A percentile compares a stretch with the other conserved stretches of the same genome.
Conservation (phyloP, 2,797 vertebrate species). For the Petrocephalus sullivani region DNA sequence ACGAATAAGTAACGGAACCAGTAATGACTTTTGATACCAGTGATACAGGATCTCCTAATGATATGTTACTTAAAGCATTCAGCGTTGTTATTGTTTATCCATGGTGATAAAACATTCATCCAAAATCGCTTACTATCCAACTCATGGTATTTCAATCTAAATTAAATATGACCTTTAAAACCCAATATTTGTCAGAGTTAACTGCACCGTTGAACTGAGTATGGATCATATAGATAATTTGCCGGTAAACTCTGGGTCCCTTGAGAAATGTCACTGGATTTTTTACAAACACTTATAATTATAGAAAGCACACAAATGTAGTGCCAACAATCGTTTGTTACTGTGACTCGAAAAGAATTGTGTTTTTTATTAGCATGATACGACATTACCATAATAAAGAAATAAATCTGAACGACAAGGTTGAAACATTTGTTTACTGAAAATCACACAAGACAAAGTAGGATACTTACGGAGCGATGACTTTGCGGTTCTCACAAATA, state of each 20-base stretch:
- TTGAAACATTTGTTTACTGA: not conserved
- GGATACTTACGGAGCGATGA: not conserved
- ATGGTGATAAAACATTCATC: not conserved
- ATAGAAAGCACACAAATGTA: not conserved
- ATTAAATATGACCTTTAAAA: not conserved
- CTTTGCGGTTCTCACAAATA: not conserved
- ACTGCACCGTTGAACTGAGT: not conserved
- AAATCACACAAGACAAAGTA: not conserved
- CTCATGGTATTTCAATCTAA: not conserved
- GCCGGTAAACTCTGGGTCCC: not conserved
- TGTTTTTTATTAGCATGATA: not conserved
- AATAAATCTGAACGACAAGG: not conserved
- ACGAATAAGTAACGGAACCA: not conserved
- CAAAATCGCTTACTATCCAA: not conserved
- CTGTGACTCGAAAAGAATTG: not conserved
- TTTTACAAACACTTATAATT: not conserved
- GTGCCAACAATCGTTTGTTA: not conserved
- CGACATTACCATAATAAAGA: not conserved
- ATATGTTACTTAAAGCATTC: not conserved
- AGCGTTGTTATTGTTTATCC: not conserved
- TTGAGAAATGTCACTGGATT: not conserved
- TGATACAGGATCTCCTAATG: not conserved
- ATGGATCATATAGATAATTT: not conserved
- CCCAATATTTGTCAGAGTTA: not conserved
- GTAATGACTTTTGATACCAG: not conserved